Evolutionary conservation across 1,140 invertebrate species (phyloP), one percentile per base, ranked within the genome.

Genomic region (Micrasema minimum): DNA sequence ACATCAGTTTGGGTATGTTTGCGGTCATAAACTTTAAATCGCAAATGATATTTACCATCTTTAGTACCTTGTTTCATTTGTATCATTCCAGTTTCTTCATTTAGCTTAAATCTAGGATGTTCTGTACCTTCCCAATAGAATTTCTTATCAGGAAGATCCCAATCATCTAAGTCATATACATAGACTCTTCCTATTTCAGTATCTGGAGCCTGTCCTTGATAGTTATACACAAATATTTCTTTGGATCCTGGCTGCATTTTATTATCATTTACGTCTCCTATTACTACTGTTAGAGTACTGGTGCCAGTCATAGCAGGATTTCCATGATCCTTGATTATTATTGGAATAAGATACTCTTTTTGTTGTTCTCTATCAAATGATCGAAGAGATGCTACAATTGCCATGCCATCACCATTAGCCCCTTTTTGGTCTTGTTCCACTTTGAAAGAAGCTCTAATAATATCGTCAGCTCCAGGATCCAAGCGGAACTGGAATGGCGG

Each of bases 171-270:
- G 85, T 99, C 97, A 80, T 96, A 95, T 0, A 98, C 96, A 80
- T 98, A 97, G 1, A 98, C 96, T 70, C 95, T 87, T 22, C 97
- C 97, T 72, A 99, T 96, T 81, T 94, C 93, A 0, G 95, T 96
- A 75, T 96, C 92, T 1, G 93, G 94, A 72, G 94, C 92, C 82
- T 95, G 91, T 51, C 95, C 93, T 90, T 96, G 87, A 67, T 97
- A 98, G 82, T 97, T 98, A 81, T 99, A 99, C 0, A 98, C 95
- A 80, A 97, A 93, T 74, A 99, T 98, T 70, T 97, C 94, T 83
- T 99, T 99, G 1, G 92, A 92, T 0, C 97, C 97, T 0, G 95
- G 93, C 78, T 95, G 92, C 94, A 98, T 98, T 83, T 96, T 95
- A 83, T 99, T 98, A 78, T 99, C 96, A 80, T 99, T 99, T 1